Evolutionary conservation across 1,140 invertebrate species (phyloP), one percentile per base, ranked within the genome.

Genomic region (Heliconius nattereri): DNA sequence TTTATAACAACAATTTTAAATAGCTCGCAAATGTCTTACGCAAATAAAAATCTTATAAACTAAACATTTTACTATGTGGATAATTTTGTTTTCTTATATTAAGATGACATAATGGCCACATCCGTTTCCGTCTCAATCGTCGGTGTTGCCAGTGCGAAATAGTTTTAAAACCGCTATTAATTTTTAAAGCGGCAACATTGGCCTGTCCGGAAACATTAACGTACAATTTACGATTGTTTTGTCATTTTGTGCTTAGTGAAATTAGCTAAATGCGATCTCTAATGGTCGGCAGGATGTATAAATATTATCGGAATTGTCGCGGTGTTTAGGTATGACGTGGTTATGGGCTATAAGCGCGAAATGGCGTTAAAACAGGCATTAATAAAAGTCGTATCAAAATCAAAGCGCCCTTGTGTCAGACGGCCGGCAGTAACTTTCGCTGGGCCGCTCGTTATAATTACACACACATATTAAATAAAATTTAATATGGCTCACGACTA

Each of bases 201-300:
- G 87, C 87, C 85, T 83, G 88, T 88, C 91, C 91, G 92, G 92
- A 93, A 92, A 92, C 90, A 93, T 92, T 93, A 94, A 92, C 90
- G 86, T 87, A 91, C 93, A 90, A 94, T 94, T 92, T 94, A 94
- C 85, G 86, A 87, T 74, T 86, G 87, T 89, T 91, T 89, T 86
- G 49, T 81, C 71, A 72, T 72, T 72, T 72, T 80, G 86, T 86
- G 84, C 88, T 91, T 90, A 92, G 89, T 88, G 84, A 91, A 90
- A 93, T 94, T 92, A 91, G 87, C 89, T 83, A 87, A 90, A 91
- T 90, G 86, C 78, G 79, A 76, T 84, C 81, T 90, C 85, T 91
- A 91, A 92, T 90, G 90, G 86, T 54, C 66, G 79, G 84, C 87
- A 86, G 92, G 92, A 93, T 87, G 80, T 91, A 90, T 92, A 91